Evolutionary conservation across 2,888 invertebrate species (phyloP), one percentile per base, ranked within the genome.

Genomic region (Lepidochrysops patricia): DNA sequence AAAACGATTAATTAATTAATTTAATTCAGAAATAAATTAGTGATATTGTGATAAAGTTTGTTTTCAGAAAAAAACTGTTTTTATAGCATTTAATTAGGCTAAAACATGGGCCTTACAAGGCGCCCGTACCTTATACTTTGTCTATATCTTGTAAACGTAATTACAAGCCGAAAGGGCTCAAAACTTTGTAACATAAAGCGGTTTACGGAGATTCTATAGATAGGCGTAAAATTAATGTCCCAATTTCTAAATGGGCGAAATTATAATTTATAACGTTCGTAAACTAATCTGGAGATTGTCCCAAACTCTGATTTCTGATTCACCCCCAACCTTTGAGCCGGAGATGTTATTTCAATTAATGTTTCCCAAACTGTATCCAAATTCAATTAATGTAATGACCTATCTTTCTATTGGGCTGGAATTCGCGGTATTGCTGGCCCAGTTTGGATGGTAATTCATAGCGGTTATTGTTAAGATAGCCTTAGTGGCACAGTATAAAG

Each of bases 401-500:
- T 70, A 69, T 72, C 72, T 70, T 71, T 70, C 70, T 70, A 70
- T 70, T 70, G 68, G 62, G 66, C 61, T 60, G 57, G 58, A 65
- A 62, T 66, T 66, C 70, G 74, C 64, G 68, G 72, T 77, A 79
- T 79, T 80, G 76, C 69, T 72, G 81, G 83, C 68, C 83, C 80
- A 79, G 76, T 82, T 82, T 80, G 79, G 76, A 68, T 79, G 66
- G 77, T 81, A 78, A 83, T 84, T 84, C 84, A 84, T 84, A 77
- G 77, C 70, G 73, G 80, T 77, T 79, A 80, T 77, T 75, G 73
- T 74, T 74, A 81, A 80, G 72, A 73, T 64, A 63, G 68, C 60
- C 65, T 69, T 69, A 72, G 67, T 66, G 70, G 69, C 71, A n/a
- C n/a, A n/a, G n/a, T n/a, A n/a, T n/a, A n/a, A n/a, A n/a, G n/a